Evolutionary conservation across 2,888 invertebrate genomes (phyloP), one percentile per base, ranked within the genome.

Genomic region (Cenopis cana): DNA sequence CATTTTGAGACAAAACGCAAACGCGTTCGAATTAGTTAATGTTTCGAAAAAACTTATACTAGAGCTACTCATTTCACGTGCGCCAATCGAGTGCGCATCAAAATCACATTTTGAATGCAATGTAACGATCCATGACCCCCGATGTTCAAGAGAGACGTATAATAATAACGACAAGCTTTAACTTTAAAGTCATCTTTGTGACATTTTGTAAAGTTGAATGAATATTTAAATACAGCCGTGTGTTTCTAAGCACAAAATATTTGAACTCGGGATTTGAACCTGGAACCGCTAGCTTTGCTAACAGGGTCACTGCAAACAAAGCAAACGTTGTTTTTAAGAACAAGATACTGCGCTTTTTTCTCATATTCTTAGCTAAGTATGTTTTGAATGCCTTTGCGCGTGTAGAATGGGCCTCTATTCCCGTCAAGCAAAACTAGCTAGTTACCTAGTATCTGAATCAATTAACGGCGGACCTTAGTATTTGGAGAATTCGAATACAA

Each of bases 291-390:
- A n/a, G 46, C 46, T 46, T 46, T 46, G 46, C 8, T 46, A n/a
- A 46, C n/a, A 6, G n/a, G 46, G 46, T 46, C 46, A 46, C 46
- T n/a, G n/a, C n/a, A 46, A 46, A 46, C 46, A 46, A 46, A 46
- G 46, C 46, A n/a, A 46, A 46, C 46, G 8, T 14, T 41, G 41
- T 46, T n/a, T 46, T n/a, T 1, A 6, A 46, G 6, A 46, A 46
- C n/a, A 6, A 5, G 5, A 14, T 41, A 41, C 14, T 41, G 41
- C n/a, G n/a, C n/a, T 8, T n/a, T 46, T 46, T 33, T 46, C n/a
- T 46, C 46, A 46, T 46, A 14, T 14, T 46, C 46, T 46, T 4
- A n/a, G 46, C 33, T 33, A 33, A 8, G 33, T 33, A 8, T 33
- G 6, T 8, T 33, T 33, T 33, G 8, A 33, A 46, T 46, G 46